Evolutionary conservation across 1,140 invertebrate genomes (phyloP), one percentile per base, ranked within the genome.

Genomic region (Colletes gigas): DNA sequence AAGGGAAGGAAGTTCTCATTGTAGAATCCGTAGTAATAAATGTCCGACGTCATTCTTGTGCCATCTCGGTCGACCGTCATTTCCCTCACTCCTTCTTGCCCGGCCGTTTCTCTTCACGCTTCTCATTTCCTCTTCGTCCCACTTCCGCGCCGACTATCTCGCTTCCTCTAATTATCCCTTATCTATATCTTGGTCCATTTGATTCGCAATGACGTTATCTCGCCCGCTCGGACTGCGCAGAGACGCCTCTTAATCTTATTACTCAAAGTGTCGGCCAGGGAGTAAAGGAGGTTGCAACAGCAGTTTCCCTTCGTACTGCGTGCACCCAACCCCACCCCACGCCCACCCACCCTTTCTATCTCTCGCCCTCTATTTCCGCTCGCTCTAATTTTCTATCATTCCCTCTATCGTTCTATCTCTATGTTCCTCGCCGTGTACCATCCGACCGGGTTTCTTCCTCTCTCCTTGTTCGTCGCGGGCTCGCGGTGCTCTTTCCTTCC

Each of bases 101-200:
- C 47, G 14, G 39, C 55, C 7, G 17, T 63, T 62, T 19, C 72
- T 52, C 44, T 50, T 62, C 80, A n/a, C 39, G 41, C 73, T 73
- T 76, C 80, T 68, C 71, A 57, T 72, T 81, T 79, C 72, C 81
- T 81, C 83, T 77, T 77, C 78, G 67, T 84, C 41, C 81, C 60
- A 74, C 71, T 67, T 65, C 78, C 85, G 77, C 78, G 79, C 87
- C 86, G 88, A 90, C 91, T 90, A 88, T 91, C 90, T 90, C 90
- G 81, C 83, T 91, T 89, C 91, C 90, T 85, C 91, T 93, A 93
- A 93, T 93, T 93, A 93, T 93, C 92, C 91, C 88, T 93, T 93
- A 92, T 92, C 92, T 92, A 92, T 92, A 93, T 92, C 91, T 92
- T 89, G 91, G 89, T 93, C 92, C 91, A 92, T 93, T 93, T 93